Base-by-base conservation (phyloP, 2,113 vertebrate species). In the Malaclemys terrapin region DNA sequence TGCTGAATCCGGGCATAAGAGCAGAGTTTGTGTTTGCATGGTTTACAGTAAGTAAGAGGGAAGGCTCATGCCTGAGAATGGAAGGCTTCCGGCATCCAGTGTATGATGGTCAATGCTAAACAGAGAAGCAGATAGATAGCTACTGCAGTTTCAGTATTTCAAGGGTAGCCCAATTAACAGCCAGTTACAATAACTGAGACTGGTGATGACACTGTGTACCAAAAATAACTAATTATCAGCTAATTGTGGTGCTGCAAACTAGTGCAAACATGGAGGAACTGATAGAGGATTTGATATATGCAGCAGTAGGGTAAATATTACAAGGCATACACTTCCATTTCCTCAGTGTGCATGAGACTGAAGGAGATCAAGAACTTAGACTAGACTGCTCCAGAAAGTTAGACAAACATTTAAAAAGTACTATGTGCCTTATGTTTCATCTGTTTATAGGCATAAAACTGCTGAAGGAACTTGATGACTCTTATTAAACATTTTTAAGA, bases 151-250 rank as follows among this genome's bases (percentile, higher is more conserved):
- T 89, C 88, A 89, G 50, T 85, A 69, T 75, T 94, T 82, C 65
- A 89, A 86, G 78, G 92, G 93, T 86, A 93, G 92, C 49, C 54
- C 80, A 91, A 95, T 96, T 96, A 95, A 88, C 81, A 91, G 53
- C 27, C 42, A 78, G 72, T 96, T 94, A 93, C 65, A 88, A 75
- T 27, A 72, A 8, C 56, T 47, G 81, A 78, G 62, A 20, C 83
- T 76, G 52, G 52, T 84, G 45, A 27, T 65, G 84, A 85, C 38
- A 88, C 14, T 88, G 45, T 84, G 87, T 50, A 89, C 65, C 9
- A 88, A 81, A 89, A 82, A 57, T 22, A 52, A 72, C 14, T 76
- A 78, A 83, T 89, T 56, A 81, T 79, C 49, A 65, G 19, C 24
- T 84, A 6, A 72, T 83, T 54, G n/a, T 24, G 22, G 31, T 38